These are phyloP conservation scores for Nycteola revayana DNA, from an alignment of 2,888 invertebrate species.

Conservation along the genomic window DNA sequence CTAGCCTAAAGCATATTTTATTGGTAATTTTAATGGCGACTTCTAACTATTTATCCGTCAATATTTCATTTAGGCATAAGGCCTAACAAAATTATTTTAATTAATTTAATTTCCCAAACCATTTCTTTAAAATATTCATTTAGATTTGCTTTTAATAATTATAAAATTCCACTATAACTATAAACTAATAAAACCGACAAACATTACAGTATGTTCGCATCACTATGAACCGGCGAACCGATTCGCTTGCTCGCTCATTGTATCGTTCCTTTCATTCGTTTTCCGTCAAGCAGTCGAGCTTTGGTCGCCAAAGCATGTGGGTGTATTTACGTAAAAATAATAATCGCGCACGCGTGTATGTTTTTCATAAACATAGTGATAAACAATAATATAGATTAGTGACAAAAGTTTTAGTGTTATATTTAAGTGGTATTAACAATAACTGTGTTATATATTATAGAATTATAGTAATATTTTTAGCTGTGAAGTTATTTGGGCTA, in stretches of 20 bases:
- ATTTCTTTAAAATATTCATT: too few species aligned
- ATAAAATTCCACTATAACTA: too few species aligned
- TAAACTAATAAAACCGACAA: too few species aligned
- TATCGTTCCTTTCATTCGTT: conserved; percentile 32
- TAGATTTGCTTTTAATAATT: too few species aligned
- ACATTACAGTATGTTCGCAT: conserved; percentile 1
- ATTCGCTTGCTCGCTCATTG: conserved; percentile 48
- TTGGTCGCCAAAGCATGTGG: conserved; percentile 28
- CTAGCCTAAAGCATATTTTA: too few species aligned
- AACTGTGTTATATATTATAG: conserved; percentile 32
- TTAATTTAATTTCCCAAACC: too few species aligned
- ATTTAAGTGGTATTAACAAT: conserved; percentile 27
- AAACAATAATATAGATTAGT: conserved; percentile 27
- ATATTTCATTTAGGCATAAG: too few species aligned
- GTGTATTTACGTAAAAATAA: too few species aligned
- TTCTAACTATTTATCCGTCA: too few species aligned
- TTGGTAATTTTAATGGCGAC: too few species aligned
- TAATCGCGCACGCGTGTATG: conserved; percentile 53
- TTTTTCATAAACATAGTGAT: conserved; percentile 34
- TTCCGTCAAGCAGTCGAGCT: conserved; percentile 61
- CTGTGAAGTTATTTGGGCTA: conserved; percentile 49
- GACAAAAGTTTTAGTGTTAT: conserved; percentile 22
- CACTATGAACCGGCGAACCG: conserved; percentile 23
- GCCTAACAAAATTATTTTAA: too few species aligned
- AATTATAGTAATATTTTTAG: conserved; percentile 43